phyloP scores from a whole-genome alignment of 1,140 invertebrate genomes.

The Mylabris phalerata region DNA sequence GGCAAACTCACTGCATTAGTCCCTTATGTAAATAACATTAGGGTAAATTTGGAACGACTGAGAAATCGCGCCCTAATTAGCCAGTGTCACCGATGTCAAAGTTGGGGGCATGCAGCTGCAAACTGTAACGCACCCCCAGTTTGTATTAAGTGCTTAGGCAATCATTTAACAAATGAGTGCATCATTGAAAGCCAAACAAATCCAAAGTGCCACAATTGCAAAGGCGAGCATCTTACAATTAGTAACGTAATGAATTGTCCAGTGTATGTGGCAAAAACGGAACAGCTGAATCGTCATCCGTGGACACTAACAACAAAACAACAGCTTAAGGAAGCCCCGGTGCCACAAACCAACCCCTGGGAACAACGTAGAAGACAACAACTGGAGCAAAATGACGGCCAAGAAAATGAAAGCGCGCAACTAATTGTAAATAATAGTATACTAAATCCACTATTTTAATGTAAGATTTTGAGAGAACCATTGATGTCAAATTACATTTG shows the following conservation, averaged over 20 bases:
- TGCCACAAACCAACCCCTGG: too few species aligned
- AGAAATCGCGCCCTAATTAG: neutral
- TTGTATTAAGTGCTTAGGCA: neutral
- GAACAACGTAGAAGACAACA: too few species aligned
- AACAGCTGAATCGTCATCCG: neutral
- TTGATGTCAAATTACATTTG: too few species aligned
- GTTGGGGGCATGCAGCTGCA: neutral
- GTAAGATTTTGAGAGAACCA: too few species aligned
- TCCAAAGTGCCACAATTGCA: neutral
- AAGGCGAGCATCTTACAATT: neutral
- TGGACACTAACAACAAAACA: too few species aligned
- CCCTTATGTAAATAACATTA: too few species aligned
- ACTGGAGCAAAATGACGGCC: too few species aligned
- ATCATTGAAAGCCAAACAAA: neutral
- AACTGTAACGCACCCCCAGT: neutral
- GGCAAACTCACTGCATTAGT: too few species aligned
- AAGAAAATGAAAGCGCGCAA: too few species aligned
- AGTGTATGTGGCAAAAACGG: neutral
- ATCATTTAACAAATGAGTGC: neutral
- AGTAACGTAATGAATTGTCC: neutral
- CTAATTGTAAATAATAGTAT: too few species aligned
- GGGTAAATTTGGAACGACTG: neutral
- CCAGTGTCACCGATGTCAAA: neutral
- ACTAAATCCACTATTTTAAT: too few species aligned
- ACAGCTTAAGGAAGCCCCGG: too few species aligned